Conservation (phyloP, 2,797 vertebrate species). For the Pagetopsis macropterus region DNA sequence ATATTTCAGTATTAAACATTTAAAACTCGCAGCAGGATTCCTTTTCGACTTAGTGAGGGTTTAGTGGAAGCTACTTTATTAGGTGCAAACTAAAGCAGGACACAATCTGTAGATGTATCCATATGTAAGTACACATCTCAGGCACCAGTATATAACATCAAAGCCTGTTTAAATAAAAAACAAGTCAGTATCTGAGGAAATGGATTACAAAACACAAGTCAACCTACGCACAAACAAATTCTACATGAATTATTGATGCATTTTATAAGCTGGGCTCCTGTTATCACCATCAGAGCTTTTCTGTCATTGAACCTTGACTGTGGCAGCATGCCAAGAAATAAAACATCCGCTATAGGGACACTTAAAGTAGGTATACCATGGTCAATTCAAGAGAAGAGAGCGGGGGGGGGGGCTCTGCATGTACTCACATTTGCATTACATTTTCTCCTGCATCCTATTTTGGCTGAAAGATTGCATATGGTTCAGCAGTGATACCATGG, state of each 20-base stretch:
- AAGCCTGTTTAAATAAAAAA: conserved; percentile 17
- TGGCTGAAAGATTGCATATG: conserved; percentile 13
- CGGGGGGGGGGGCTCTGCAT: conserved; percentile 1
- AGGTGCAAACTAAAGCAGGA: conserved; percentile 5
- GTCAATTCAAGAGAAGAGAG: conserved; percentile 25
- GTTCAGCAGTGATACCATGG: conserved; percentile 12
- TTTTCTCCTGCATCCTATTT: conserved; percentile 5
- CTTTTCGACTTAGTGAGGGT: neutral
- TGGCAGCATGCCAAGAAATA: conserved; percentile 30
- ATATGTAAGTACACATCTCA: conserved; percentile 14
- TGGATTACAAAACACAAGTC: conserved; percentile 44
- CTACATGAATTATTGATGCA: conserved; percentile 64
- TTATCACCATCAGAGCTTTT: conserved; percentile 52
- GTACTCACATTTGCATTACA: conserved; percentile 25
- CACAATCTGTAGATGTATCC: neutral
- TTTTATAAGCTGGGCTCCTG: conserved; percentile 51
- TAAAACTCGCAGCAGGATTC: neutral
- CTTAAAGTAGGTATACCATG: conserved; percentile 7
- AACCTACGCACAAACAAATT: conserved; percentile 62
- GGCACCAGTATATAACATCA: neutral
- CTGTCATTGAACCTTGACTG: conserved; percentile 53
- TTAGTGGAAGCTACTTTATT: neutral
- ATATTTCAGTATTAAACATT: neutral
- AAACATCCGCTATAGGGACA: conserved; percentile 16
- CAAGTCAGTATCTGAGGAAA: conserved; percentile 18